Evolutionary conservation across 2,113 vertebrate genomes (phyloP), one percentile per base, ranked within the genome.

Genomic region (Blennius ocellaris): DNA sequence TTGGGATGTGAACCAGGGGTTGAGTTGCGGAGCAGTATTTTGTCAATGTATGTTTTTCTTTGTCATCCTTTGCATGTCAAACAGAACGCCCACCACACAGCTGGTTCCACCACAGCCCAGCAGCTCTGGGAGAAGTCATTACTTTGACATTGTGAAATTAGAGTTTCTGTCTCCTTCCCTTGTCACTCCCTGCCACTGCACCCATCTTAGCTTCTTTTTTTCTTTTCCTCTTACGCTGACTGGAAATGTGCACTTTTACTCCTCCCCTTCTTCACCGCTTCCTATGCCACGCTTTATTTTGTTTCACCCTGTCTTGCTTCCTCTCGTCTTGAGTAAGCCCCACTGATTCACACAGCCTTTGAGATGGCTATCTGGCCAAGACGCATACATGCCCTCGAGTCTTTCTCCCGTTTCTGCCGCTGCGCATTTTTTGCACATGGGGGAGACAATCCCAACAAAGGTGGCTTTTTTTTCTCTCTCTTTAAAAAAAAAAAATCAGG

Each of bases 301-400:
- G 47, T 68, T 53, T 64, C 56, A 51, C 47, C 58, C 61, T 40
- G 7, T 69, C 40, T 68, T 5, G 50, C 56, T 69, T 80, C 78
- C 68, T 69, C 43, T 73, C n/a, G 52, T 93, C 78, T 85, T 4
- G 85, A 87, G 78, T 87, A 83, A 90, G 83, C 83, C 76, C 76
- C 43, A 71, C 84, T 87, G 87, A 91, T 88, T 92, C 89, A 77
- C 21, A 4, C 75, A 77, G 84, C 76, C 85, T 83, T 79, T 84
- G 45, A 90, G 91, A 92, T 94, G 17, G 66, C 82, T 82, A 90
- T 93, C 88, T 87, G 77, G 56, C 70, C 15, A 69, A 80, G 83
- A 88, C 78, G 51, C 87, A 77, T 62, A 85, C 82, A 65, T 83
- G 73, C 80, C 89, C 87, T 81, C 38, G 2, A 75, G 86, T 78